Conservation (phyloP, 2,888 invertebrate genomes). For the Rhyacophila evoluta region DNA sequence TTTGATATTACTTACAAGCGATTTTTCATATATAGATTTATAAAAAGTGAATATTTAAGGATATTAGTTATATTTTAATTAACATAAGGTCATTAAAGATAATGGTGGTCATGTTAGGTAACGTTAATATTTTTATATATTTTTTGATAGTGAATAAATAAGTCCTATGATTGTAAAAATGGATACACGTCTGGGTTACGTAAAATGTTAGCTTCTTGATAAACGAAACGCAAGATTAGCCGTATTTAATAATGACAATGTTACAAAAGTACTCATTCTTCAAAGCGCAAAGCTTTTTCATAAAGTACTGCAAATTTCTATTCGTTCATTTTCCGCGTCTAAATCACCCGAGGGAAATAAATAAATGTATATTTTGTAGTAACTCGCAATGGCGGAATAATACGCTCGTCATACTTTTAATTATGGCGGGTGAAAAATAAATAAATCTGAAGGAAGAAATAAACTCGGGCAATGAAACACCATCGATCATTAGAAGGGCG, state of each 20-base stretch:
- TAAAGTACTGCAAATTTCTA: not conserved
- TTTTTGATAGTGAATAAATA: too few species aligned
- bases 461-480: not conserved
- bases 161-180: too few species aligned
- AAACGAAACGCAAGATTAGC: not conserved
- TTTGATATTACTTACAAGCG: too few species aligned
- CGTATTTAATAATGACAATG: slow-evolving; percentile 15
- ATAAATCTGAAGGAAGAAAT: slow-evolving; percentile 2
- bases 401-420: slow-evolving; percentile 14
- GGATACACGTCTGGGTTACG: too few species aligned
- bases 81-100: too few species aligned
- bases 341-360: slow-evolving; percentile 7
- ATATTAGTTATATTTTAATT: too few species aligned
- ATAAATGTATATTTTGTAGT: slow-evolving; percentile 11
- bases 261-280: not conserved
- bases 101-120: too few species aligned
- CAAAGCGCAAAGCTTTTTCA: not conserved
- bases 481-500: not conserved
- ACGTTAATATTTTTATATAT: too few species aligned
- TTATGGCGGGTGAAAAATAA: not conserved
- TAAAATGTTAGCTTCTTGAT: not conserved
- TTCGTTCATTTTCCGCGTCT: not conserved
- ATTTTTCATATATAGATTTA: too few species aligned
- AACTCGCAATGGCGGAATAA: not conserved
- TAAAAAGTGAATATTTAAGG: too few species aligned